Percentiles rank a stretch among this genome's conserved stretches.
phyloP scores from a whole-genome alignment of 2,797 vertebrate species.

The Craterocephalus amniculus region DNA sequence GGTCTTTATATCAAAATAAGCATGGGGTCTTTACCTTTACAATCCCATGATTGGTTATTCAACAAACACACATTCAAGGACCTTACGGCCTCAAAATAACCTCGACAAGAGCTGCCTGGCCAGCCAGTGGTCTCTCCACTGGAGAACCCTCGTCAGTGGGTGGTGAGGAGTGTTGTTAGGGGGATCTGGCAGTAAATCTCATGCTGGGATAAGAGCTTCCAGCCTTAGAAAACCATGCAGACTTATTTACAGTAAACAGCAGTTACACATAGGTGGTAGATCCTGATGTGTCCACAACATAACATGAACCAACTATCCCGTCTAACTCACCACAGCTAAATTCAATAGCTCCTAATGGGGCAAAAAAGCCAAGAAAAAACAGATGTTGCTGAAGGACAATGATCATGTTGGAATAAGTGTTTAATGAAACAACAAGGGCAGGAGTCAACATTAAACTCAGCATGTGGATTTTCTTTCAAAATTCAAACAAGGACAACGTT shows the following conservation, averaged over 20 bases:
- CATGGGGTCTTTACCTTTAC: not conserved
- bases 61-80: not conserved
- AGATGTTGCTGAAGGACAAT: constrained; percentile 24
- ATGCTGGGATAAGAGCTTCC: constrained; percentile 57
- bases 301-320: constrained; percentile 37
- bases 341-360: constrained; percentile 21
- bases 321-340: constrained; percentile 39
- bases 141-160: constrained; percentile 1
- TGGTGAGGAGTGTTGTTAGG: constrained; percentile 20
- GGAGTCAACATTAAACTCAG: constrained; percentile 23
- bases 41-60: not conserved
- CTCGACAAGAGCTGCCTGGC: constrained; percentile 1
- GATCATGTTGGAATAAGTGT: constrained; percentile 21
- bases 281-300: constrained; percentile 37
- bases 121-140: constrained; percentile 2
- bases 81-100: not conserved
- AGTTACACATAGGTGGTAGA: constrained; percentile 24
- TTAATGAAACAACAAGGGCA: constrained; percentile 31
- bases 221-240: constrained; percentile 32
- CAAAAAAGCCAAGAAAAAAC: constrained; percentile 10
- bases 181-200: constrained; percentile 41
- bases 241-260: constrained; percentile 41
- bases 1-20: not conserved
- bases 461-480: constrained; percentile 11
- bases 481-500: constrained; percentile 24